Conservation (phyloP, 1,140 invertebrate genomes). For the Lethrus apterus region DNA sequence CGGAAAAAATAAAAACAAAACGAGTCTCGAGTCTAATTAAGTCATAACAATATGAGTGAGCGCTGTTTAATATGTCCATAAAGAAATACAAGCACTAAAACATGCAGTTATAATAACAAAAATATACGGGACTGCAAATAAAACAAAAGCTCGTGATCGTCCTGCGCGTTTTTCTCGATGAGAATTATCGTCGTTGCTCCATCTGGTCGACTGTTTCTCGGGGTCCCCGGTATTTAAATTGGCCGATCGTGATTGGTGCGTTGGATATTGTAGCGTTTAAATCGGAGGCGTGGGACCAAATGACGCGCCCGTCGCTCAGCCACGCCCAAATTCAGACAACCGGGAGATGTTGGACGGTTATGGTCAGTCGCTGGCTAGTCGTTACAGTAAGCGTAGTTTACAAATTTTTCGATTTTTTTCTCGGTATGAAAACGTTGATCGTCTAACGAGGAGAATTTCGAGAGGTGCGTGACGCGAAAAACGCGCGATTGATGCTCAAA, state of each 20-base stretch:
- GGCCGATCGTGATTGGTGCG: slow-evolving; percentile 8
- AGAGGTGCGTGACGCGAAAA: background rate
- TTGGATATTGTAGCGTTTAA: slow-evolving; percentile 3
- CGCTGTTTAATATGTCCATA: slow-evolving; percentile 33
- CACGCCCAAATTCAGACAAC: slow-evolving; percentile 10
- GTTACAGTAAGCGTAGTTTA: no score
- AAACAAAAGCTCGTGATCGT: slow-evolving; percentile 16
- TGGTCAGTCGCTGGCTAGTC: slow-evolving; percentile 9
- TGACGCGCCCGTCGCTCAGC: background rate
- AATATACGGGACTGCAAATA: slow-evolving; percentile 25
- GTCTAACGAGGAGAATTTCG: background rate
- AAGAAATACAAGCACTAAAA: slow-evolving; percentile 37
- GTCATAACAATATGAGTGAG: slow-evolving; percentile 36
- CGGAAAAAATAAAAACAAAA: no score
- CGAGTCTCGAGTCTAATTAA: slow-evolving; percentile 30
- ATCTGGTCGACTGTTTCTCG: background rate
- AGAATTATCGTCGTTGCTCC: no score
- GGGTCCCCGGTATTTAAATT: slow-evolving; percentile 12
- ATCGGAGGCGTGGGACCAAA: slow-evolving; percentile 2
- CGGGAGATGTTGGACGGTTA: slow-evolving; percentile 5
- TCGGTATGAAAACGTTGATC: background rate
- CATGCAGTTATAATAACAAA: slow-evolving; percentile 33
- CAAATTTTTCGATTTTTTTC: background rate
- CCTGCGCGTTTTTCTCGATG: slow-evolving; percentile 14
- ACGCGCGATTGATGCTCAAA: slow-evolving; percentile 30